These are phyloP conservation scores for Drosophila vallismaia DNA, from an alignment of 2,888 invertebrate species.

Conservation along the genomic window DNA sequence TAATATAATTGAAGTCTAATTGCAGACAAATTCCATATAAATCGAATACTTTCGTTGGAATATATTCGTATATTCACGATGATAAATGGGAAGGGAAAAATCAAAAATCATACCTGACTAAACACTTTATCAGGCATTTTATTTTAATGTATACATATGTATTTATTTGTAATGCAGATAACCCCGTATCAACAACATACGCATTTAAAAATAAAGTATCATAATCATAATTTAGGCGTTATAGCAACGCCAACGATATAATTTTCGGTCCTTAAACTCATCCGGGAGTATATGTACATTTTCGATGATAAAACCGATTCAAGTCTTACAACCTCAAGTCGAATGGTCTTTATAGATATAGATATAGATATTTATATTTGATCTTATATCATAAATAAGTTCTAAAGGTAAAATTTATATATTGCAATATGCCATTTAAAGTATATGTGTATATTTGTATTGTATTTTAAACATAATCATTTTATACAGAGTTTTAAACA, in stretches of 20 bases:
- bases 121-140: neutral
- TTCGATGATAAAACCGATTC: slow-evolving; percentile 21
- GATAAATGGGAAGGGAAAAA: neutral
- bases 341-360: slow-evolving; percentile 45
- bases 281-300: slow-evolving; percentile 40
- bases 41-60: slow-evolving; percentile 1
- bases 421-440: slow-evolving; percentile 47
- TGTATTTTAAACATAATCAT: slow-evolving; percentile 37
- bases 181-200: slow-evolving; percentile 19
- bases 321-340: slow-evolving; percentile 48
- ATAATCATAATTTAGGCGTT: slow-evolving; percentile 9
- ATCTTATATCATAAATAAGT: slow-evolving; percentile 36
- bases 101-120: slow-evolving; percentile 3
- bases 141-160: slow-evolving; percentile 22
- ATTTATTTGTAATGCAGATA: slow-evolving; percentile 46
- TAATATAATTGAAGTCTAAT: slow-evolving; percentile 41
- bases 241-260: slow-evolving; percentile 7
- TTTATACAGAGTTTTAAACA: slow-evolving; percentile 36
- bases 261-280: slow-evolving; percentile 15
- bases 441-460: slow-evolving; percentile 27
- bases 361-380: slow-evolving; percentile 35
- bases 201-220: slow-evolving; percentile 12
- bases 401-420: slow-evolving; percentile 45
- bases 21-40: slow-evolving; percentile 23
- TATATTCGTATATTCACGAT: neutral